Evolutionary conservation across 2,113 vertebrate species (phyloP).

Genomic region (Phaethornis superciliosus): DNA sequence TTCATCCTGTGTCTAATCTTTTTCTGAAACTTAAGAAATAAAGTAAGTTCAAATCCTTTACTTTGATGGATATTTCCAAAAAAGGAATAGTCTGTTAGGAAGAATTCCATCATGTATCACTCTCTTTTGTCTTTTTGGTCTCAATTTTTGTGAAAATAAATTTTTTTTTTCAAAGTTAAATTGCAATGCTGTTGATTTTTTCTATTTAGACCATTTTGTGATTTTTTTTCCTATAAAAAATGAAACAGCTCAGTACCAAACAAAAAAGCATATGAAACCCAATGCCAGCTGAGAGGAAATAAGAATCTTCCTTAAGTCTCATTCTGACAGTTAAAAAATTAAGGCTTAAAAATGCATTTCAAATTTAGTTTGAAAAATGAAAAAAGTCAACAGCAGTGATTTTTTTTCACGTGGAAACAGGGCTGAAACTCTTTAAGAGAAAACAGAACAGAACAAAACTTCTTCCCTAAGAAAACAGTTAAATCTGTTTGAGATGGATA

Average conservation of each 20-base stretch:
- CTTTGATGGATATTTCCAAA: neutral
- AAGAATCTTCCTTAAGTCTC: slow-evolving; percentile 4
- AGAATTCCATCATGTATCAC: neutral
- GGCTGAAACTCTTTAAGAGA: neutral
- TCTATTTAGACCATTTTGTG: neutral
- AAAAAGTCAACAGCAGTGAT: neutral
- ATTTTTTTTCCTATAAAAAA: neutral
- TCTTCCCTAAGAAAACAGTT: neutral
- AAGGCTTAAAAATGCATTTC: neutral
- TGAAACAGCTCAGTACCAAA: neutral
- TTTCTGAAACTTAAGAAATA: neutral
- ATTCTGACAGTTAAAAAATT: neutral
- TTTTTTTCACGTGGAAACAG: neutral
- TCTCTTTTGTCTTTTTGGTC: neutral
- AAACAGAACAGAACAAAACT: neutral
- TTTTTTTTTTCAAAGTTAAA: neutral
- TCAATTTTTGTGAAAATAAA: neutral
- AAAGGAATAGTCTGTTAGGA: neutral
- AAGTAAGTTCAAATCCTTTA: neutral
- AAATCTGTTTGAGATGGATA: neutral
- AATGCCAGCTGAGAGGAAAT: neutral
- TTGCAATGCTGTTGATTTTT: neutral
- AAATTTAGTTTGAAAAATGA: slow-evolving; percentile 12
- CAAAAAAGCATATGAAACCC: neutral
- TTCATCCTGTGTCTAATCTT: neutral